These are phyloP conservation scores for Cosmorhoe ocellata DNA, from an alignment of 2,888 invertebrate genomes.

Conservation along the genomic window DNA sequence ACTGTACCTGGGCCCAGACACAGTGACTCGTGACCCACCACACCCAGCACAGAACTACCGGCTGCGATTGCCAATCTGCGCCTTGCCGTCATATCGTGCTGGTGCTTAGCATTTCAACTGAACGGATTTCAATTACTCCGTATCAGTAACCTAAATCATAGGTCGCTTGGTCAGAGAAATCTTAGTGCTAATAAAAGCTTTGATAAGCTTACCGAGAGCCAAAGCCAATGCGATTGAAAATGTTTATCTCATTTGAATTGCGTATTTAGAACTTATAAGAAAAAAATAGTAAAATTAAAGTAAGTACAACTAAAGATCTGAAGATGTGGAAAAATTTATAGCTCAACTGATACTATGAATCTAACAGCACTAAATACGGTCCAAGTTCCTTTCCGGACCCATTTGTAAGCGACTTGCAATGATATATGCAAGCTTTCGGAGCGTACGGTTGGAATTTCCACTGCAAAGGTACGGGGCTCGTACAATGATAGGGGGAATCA, in stretches of 20 bases:
- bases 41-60: slow-evolving; percentile 59
- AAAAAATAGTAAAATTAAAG: too few species aligned
- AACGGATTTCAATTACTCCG: slow-evolving; percentile 25
- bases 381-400: neutral
- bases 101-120: slow-evolving; percentile 29
- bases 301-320: too few species aligned
- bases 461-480: slow-evolving; percentile 12
- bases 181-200: slow-evolving; percentile 3
- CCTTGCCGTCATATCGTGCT: slow-evolving; percentile 33
- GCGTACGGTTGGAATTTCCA: slow-evolving; percentile 12
- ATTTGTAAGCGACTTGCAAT: slow-evolving; percentile 2
- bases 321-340: too few species aligned
- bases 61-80: slow-evolving; percentile 47
- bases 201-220: too few species aligned
- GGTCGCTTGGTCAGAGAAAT: slow-evolving; percentile 23
- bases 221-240: too few species aligned
- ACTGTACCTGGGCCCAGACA: slow-evolving; percentile 21
- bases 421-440: slow-evolving; percentile 8
- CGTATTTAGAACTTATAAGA: too few species aligned
- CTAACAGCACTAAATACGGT: slow-evolving; percentile 1
- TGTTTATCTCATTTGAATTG: too few species aligned
- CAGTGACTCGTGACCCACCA: slow-evolving; percentile 58
- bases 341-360: too few species aligned
- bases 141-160: slow-evolving; percentile 25
- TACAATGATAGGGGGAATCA: slow-evolving; percentile 2